Evolutionary conservation across 2,113 vertebrate species (phyloP).

Genomic region (Indicator indicator): DNA sequence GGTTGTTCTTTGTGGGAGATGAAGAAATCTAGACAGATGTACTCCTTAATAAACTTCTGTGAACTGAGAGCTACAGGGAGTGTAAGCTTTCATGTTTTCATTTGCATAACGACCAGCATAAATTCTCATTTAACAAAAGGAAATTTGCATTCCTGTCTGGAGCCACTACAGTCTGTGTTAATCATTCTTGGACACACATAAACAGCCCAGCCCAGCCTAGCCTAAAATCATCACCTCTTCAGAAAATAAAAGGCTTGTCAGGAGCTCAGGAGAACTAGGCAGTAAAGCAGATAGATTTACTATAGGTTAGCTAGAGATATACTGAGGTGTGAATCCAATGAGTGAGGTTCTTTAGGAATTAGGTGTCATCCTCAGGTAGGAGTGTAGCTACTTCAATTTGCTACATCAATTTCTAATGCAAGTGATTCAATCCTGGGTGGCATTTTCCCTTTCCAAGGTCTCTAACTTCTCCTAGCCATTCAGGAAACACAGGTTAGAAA

Average conservation of each 20-base stretch:
- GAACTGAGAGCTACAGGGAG: conserved; percentile 3
- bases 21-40: neutral
- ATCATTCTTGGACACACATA: neutral
- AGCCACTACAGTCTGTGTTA: neutral
- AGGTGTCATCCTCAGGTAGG: neutral
- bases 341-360: neutral
- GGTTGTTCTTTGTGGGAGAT: conserved; percentile 8
- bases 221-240: neutral
- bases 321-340: neutral
- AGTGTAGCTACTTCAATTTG: neutral
- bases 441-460: neutral
- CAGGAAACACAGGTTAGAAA: neutral
- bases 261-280: neutral
- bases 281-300: neutral
- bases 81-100: conserved; percentile 6
- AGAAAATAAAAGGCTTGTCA: neutral
- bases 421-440: neutral
- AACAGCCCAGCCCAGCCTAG: neutral
- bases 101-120: conserved; percentile 28
- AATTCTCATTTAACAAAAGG: neutral
- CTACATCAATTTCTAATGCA: neutral
- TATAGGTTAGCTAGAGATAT: neutral
- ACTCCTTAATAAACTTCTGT: conserved; percentile 26
- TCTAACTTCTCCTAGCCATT: neutral
- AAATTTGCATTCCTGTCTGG: conserved; percentile 9